Evolutionary conservation across 2,888 invertebrate genomes (phyloP).

Genomic region (Azorinus chamasolen): DNA sequence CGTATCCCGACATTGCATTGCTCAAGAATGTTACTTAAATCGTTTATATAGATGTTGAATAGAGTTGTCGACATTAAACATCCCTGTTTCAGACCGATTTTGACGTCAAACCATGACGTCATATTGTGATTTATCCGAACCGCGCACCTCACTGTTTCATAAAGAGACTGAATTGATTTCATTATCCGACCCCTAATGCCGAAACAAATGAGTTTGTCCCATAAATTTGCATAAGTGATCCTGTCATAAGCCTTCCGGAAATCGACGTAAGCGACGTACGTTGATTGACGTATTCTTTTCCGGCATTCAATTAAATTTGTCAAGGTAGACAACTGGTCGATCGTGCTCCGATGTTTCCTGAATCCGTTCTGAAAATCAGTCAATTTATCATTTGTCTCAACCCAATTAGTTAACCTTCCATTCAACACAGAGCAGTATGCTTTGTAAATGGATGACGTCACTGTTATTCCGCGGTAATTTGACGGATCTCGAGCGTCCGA

Average conservation of each 20-base stretch:
- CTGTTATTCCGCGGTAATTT: constrained; percentile 13
- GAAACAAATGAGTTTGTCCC: no score
- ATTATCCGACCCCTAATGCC: no score
- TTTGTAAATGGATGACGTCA: constrained; percentile 13
- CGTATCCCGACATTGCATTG: not conserved
- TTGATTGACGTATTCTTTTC: not conserved
- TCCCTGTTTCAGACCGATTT: not conserved
- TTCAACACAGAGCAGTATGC: constrained; percentile 18
- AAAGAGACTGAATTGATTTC: no score
- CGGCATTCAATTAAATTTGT: not conserved
- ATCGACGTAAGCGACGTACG: not conserved
- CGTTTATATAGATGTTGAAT: constrained; percentile 3
- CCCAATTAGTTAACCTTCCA: not conserved
- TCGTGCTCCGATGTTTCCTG: not conserved
- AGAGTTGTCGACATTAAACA: no score
- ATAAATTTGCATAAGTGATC: no score
- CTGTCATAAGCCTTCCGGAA: not conserved
- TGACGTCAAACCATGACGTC: not conserved
- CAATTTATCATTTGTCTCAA: not conserved
- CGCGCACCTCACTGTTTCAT: not conserved
- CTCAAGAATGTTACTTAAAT: not conserved
- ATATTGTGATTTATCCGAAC: not conserved
- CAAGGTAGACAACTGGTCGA: not conserved
- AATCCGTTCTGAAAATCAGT: not conserved
- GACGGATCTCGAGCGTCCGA: constrained; percentile 8